Percentiles rank a stretch among this genome's conserved stretches.
Evolutionary conservation across 2,113 vertebrate species (phyloP).

Genomic region (Ictalurus furcatus): DNA sequence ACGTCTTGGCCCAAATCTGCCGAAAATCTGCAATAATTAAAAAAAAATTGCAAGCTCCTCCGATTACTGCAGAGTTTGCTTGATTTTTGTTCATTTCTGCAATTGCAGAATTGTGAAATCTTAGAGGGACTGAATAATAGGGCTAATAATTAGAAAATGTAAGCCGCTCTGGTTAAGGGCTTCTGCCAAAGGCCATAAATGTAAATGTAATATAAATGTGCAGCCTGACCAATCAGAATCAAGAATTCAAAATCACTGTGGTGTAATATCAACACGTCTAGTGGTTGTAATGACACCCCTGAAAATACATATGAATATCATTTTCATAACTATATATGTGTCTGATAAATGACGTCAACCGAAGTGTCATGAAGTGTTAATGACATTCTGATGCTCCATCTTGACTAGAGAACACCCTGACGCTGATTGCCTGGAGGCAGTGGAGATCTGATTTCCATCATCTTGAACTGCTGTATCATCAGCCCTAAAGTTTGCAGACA

Average conservation of each 20-base stretch:
- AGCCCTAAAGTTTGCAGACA: conserved; percentile 20
- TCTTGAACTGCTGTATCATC: conserved; percentile 7
- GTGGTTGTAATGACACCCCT: neutral
- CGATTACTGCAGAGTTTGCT: no score
- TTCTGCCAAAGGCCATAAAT: no score
- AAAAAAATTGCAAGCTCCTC: no score
- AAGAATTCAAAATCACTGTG: neutral
- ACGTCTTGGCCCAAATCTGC: no score
- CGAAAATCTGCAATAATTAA: no score
- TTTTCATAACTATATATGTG: neutral
- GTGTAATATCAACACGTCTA: neutral
- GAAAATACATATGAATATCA: neutral
- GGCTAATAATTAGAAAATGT: no score
- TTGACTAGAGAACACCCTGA: neutral
- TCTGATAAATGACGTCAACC: neutral
- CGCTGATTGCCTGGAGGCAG: neutral
- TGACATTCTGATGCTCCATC: conserved; percentile 12
- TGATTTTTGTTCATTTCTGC: no score
- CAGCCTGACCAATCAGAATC: neutral
- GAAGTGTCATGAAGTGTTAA: neutral
- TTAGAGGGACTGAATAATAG: no score
- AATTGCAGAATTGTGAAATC: no score
- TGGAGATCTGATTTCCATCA: conserved; percentile 28
- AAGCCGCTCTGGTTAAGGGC: no score
- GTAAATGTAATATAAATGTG: neutral